A percentile compares a stretch with the other conserved stretches of the same genome.
Evolutionary conservation across 2,113 vertebrate species (phyloP).

Genomic region (Scortum barcoo): DNA sequence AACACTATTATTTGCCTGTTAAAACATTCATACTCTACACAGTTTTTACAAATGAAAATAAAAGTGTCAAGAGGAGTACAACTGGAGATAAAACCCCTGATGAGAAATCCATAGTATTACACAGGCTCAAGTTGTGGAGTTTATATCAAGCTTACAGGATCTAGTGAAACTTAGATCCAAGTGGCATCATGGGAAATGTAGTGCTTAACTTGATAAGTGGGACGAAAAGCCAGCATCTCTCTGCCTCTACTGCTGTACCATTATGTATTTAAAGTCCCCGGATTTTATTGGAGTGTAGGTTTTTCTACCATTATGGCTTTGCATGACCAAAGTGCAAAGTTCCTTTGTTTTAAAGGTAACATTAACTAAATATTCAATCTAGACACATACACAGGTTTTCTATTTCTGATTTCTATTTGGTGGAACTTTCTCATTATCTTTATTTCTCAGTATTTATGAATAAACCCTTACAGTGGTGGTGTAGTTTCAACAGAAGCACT

Average conservation of each 20-base stretch:
- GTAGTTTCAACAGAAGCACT: neutral
- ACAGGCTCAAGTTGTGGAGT: too few species aligned
- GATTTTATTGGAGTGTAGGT: neutral
- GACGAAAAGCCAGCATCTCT: neutral
- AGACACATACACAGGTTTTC: neutral
- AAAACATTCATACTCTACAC: too few species aligned
- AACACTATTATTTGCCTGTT: too few species aligned
- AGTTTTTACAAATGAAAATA: too few species aligned
- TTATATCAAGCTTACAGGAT: too few species aligned
- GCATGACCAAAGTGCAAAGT: neutral
- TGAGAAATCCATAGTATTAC: too few species aligned
- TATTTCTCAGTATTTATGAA: slow-evolving; percentile 17
- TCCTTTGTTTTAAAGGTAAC: neutral
- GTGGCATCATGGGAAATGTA: neutral
- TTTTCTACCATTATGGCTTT: too few species aligned
- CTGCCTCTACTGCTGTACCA: neutral
- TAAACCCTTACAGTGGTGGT: neutral
- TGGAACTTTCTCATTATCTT: neutral
- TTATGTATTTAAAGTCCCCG: neutral
- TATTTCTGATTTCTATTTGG: neutral
- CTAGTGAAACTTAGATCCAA: too few species aligned
- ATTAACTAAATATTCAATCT: neutral
- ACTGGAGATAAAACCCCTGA: too few species aligned
- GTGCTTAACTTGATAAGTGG: neutral
- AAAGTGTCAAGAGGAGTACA: too few species aligned